Evolutionary conservation across 2,797 vertebrate genomes (phyloP), one percentile per base, ranked within the genome.

Genomic region (Chrosomus eos): DNA sequence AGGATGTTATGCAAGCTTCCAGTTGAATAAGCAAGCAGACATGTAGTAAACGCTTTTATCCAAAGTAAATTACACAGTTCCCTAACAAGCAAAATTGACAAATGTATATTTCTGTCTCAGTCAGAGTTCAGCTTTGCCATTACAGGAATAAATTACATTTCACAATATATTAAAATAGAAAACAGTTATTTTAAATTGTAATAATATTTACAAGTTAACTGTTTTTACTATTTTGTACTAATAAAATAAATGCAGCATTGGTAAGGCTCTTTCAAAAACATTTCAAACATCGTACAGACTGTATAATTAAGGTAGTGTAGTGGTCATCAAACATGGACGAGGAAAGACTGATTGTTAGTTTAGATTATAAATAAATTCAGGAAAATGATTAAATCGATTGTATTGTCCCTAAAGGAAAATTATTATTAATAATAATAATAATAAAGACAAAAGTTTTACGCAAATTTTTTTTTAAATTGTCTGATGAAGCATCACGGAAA

Each of bases 1-100:
- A 72, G 16, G 51, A 72, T 10, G 55, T 33, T 53, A 58, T 28
- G 28, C 38, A 71, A 85, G 43, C 77, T 64, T 73, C 67, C 19
- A 53, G 82, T 75, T 66, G 88, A 91, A 90, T 89, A 67, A 67
- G 16, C n/a, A 76, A 21, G 40, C 31, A 14, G 31, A 45, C 31
- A 72, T 66, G n/a, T 6, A 64, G 55, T 16, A 83, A 80, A 26
- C 36, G 11, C 21, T 70, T 81, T 40, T 38, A 79, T 66, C 38
- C 26, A 23, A 79, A 79, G 40, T 80, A 33, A 67, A 67, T 31
- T 28, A 79, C 16, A 78, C 26, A 45, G n/a, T 36, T 31, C 9
- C 28, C 45, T 53, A 74, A 74, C 18, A 76, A 76, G 21, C 58
- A 33, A 48, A 8, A 80, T 66, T 0, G 8, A 26, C 16, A 60